Conservation (phyloP, 35 echinoderm and acorn worm species). For the Heliocidaris tuberculata region DNA sequence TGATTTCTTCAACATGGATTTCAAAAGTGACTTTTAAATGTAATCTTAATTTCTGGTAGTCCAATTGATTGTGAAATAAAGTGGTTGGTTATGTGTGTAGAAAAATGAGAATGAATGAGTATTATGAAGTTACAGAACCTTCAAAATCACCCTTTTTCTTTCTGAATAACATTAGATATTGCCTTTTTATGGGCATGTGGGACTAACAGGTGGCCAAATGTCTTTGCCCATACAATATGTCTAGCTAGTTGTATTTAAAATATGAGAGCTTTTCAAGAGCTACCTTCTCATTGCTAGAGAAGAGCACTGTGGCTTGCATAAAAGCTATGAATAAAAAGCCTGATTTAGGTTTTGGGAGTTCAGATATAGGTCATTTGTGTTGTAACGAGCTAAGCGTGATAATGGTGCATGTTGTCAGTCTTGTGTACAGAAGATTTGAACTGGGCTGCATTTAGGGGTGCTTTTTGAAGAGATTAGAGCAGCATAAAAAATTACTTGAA, state of each 20-base stretch:
- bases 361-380: background rate
- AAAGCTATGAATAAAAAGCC: background rate
- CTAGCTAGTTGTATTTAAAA: background rate
- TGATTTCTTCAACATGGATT: no score
- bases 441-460: background rate
- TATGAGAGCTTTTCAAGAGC: background rate
- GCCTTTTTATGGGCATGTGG: no score
- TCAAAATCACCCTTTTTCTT: no score
- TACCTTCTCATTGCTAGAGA: no score
- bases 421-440: background rate
- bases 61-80: no score
- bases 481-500: background rate
- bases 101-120: no score
- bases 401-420: background rate
- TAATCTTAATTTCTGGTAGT: no score
- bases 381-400: background rate
- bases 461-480: background rate
- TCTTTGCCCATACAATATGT: background rate
- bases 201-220: no score
- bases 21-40: no score
- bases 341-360: background rate
- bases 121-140: no score
- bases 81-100: no score
- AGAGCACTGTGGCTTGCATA: background rate
- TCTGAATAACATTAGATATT: no score